phyloP scores from a whole-genome alignment of 2,113 vertebrate species.

The Chascanopsetta lugubris region DNA sequence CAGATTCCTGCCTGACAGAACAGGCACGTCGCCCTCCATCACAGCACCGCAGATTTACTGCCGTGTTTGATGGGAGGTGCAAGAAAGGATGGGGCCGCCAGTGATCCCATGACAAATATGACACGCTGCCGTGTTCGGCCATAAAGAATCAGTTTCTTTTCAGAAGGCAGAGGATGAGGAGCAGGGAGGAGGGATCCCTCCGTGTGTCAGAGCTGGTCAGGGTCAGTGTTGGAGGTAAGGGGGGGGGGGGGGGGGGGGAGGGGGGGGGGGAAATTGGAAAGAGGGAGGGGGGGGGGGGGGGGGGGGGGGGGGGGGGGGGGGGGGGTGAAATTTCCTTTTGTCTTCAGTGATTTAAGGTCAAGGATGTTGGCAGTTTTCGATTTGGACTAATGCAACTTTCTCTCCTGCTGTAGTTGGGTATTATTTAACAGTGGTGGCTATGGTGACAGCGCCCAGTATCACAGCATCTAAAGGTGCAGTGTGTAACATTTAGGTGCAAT shows the following conservation, averaged over 20 bases:
- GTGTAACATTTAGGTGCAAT: too few relatives aligned
- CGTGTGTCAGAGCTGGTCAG: background rate
- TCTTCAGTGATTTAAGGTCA: background rate
- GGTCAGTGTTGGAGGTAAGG: background rate
- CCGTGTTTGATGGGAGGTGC: slow-evolving; percentile 30
- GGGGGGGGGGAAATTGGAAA: slow-evolving; percentile 1
- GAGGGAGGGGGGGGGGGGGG: slow-evolving; percentile 4
- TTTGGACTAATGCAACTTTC: background rate
- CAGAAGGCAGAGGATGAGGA: slow-evolving; percentile 30
- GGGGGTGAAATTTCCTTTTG: slow-evolving; percentile 1
- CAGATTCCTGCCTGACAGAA: slow-evolving; percentile 36
- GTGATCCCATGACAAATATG: slow-evolving; percentile 30
- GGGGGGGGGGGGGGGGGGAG: background rate
- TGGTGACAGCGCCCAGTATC: too few relatives aligned
- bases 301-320: background rate
- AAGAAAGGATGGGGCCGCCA: slow-evolving; percentile 21
- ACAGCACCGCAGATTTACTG: slow-evolving; percentile 24
- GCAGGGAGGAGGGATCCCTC: slow-evolving; percentile 13
- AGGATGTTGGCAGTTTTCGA: slow-evolving; percentile 11
- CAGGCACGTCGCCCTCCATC: slow-evolving; percentile 23
- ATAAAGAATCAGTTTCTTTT: slow-evolving; percentile 31
- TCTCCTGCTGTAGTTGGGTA: too few relatives aligned
- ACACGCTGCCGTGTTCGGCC: slow-evolving; percentile 12
- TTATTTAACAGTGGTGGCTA: too few relatives aligned
- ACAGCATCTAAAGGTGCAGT: too few relatives aligned